Evolutionary conservation across 1,140 invertebrate species (phyloP), one percentile per base, ranked within the genome.

Genomic region (Cheumatopsyche charites): DNA sequence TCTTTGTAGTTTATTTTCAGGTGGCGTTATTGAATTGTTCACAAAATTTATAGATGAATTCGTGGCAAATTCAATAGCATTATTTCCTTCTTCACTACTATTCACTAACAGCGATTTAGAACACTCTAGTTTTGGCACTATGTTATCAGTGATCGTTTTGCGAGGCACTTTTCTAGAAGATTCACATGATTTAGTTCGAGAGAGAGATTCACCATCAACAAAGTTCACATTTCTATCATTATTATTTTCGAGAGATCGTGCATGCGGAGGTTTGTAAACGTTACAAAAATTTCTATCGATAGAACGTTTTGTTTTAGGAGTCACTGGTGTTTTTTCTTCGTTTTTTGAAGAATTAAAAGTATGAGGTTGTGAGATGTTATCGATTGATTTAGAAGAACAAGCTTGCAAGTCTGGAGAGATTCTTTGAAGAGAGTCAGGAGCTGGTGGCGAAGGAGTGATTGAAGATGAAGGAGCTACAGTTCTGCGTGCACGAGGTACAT

Each of bases 401-500:
- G 36, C 15, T 1, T 21, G 58, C 1, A 29, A 19, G 1, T 43
- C 55, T 1, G 12, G 2, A n/a, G 42, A n/a, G 21, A 41, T 47
- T 45, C 1, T 29, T 7, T 12, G 25, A 36, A 61, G 13, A 47
- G 62, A 63, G 13, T 61, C 25, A 25, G 15, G 62, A 15, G 21
- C 23, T 12, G 17, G 21, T 1, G 36, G 36, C 26, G 47, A 0
- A 26, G 70, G 49, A 25, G 63, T 21, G 25, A 71, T 36, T 68
- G 78, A 78, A 15, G 62, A 41, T 7, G 63, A 66, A 41, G 79
- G 81, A 72, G 86, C 86, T 43, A 82, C 78, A 74, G 84, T 83
- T 63, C 91, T 85, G 70, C 89, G 82, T 71, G 89, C 89, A 77
- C 89, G 84, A 71, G 92, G 92, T 19, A 93, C 89, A 82, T 93